A percentile compares a stretch with the other conserved stretches of the same genome.
phyloP scores from a whole-genome alignment of 2,888 invertebrate genomes.

The Bhutanitis thaidina region DNA sequence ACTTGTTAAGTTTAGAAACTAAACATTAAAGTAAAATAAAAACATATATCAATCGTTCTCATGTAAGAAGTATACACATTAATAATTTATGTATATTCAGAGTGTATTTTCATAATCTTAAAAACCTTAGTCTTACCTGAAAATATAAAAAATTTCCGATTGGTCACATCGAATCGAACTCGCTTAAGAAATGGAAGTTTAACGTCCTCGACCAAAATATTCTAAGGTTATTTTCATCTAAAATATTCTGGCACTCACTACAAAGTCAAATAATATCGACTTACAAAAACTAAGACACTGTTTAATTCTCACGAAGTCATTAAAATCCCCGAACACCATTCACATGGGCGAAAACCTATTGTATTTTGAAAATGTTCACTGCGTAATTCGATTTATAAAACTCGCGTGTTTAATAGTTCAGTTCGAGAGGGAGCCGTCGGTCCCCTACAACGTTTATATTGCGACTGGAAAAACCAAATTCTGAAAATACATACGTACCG shows the following conservation, averaged over 20 bases:
- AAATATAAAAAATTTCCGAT: neutral
- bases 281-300: slow-evolving; percentile 1
- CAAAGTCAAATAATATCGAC: slow-evolving; percentile 1
- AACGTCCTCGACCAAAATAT: slow-evolving; percentile 26
- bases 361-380: neutral
- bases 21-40: too few species aligned
- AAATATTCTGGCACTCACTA: slow-evolving; percentile 21
- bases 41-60: too few species aligned
- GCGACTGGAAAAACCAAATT: slow-evolving; percentile 21
- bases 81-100: too few species aligned
- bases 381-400: slow-evolving; percentile 12
- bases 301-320: neutral
- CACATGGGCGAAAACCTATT: neutral
- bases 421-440: neutral
- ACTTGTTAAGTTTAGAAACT: too few species aligned
- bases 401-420: slow-evolving; percentile 2
- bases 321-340: neutral
- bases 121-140: too few species aligned
- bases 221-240: slow-evolving; percentile 23
- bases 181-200: slow-evolving; percentile 17
- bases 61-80: too few species aligned
- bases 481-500: slow-evolving; percentile 24
- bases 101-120: too few species aligned
- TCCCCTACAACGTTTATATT: neutral
- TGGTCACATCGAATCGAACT: neutral